These are phyloP conservation scores for Cynocephalus volans DNA, from an alignment of 2,113 vertebrate genomes.

Conservation along the genomic window DNA sequence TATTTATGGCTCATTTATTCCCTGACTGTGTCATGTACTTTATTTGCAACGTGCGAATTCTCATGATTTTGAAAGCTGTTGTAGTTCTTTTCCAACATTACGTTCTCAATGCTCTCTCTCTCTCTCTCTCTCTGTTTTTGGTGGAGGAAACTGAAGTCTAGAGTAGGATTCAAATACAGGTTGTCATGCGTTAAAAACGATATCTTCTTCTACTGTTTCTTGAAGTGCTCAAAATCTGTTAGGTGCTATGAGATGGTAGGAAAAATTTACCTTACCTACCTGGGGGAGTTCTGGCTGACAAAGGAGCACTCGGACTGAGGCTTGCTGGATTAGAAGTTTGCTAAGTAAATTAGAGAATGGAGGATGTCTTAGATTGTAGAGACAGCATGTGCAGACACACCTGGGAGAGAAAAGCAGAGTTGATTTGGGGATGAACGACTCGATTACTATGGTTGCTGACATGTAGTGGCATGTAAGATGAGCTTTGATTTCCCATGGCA, in stretches of 20 bases:
- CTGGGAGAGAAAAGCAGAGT: neutral
- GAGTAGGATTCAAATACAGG: neutral
- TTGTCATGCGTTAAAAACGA: neutral
- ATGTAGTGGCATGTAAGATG: neutral
- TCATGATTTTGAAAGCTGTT: neutral
- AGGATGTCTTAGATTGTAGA: neutral
- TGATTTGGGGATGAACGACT: neutral
- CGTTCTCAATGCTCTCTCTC: neutral
- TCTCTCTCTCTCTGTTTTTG: neutral
- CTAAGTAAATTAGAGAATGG: neutral
- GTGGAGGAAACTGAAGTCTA: neutral
- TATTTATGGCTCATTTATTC: neutral
- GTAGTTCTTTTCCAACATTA: neutral
- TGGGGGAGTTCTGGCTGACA: neutral
- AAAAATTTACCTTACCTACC: neutral
- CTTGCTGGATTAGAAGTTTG: neutral
- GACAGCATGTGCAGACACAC: neutral
- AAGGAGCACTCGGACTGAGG: neutral
- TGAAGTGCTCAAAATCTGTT: neutral
- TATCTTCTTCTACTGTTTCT: neutral
- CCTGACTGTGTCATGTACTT: neutral
- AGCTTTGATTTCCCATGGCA: constrained; percentile 23
- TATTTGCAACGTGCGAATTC: neutral
- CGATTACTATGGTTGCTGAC: neutral
- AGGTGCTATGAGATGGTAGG: neutral